phyloP scores from a whole-genome alignment of 2,113 vertebrate species.

The Pterocles orientalis region DNA sequence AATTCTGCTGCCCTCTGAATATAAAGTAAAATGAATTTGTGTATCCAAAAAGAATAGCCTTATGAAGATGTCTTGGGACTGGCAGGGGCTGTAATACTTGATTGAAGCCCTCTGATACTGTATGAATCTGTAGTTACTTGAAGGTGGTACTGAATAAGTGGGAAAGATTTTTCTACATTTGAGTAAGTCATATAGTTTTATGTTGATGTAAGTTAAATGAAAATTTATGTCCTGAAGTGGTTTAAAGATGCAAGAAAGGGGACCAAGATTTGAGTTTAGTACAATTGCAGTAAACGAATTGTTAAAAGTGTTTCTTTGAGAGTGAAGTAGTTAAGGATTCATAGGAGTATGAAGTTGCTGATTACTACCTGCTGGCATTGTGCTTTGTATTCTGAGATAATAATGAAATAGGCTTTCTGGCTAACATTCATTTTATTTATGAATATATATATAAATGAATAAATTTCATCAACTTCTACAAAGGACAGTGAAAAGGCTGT shows the following conservation, averaged over 20 bases:
- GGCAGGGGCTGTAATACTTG: not conserved
- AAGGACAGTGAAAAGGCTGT: not conserved
- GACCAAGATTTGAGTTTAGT: not conserved
- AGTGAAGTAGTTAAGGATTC: not conserved
- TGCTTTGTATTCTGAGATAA: not conserved
- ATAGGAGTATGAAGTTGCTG: not conserved
- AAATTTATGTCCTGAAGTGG: not conserved
- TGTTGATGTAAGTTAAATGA: not conserved
- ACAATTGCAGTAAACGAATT: not conserved
- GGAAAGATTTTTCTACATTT: not conserved
- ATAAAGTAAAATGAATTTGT: not conserved
- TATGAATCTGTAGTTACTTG: not conserved
- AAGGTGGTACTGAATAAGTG: not conserved
- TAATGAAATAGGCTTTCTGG: constrained; percentile 10
- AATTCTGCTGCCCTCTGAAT: not conserved
- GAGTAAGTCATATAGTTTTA: not conserved
- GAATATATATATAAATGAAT: not conserved
- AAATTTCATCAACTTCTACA: not conserved
- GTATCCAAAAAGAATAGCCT: not conserved
- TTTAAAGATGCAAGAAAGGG: not conserved
- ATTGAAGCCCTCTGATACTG: not conserved
- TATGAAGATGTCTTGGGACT: not conserved
- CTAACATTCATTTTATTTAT: constrained; percentile 2
- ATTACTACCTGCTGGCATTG: constrained; percentile 20
- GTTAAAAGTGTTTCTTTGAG: not conserved